phyloP scores from a whole-genome alignment of 64 coral and sea anemone genomes.

The Actinia tenebrosa region DNA sequence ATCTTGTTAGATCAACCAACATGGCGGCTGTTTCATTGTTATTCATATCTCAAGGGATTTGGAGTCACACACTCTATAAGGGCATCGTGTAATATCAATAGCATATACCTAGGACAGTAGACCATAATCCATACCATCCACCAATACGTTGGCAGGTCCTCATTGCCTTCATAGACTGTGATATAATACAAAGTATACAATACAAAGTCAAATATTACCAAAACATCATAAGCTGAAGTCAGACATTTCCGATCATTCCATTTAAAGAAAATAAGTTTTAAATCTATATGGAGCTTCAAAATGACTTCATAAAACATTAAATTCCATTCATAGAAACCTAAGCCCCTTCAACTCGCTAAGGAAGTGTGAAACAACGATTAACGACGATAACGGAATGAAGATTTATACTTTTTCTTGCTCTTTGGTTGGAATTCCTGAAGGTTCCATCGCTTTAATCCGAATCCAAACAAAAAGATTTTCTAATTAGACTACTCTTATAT shows the following conservation, averaged over 20 bases:
- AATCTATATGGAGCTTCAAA: no score
- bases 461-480: neutral
- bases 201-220: neutral
- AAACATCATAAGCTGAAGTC: neutral
- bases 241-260: neutral
- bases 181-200: no score
- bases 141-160: constrained; percentile 42
- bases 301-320: no score
- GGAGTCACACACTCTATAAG: no score
- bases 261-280: neutral
- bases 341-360: no score
- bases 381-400: neutral
- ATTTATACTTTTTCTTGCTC: neutral
- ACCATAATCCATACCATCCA: constrained; percentile 31
- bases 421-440: neutral
- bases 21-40: no score
- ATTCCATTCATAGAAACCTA: no score
- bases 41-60: no score
- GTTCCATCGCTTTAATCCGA: neutral
- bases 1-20: no score
- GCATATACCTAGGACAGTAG: constrained; percentile 20
- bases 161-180: constrained; percentile 21
- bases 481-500: neutral
- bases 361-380: no score
- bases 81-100: no score